Evolutionary conservation across 2,888 invertebrate genomes (phyloP).

Genomic region (Pristionchus japonicus): DNA sequence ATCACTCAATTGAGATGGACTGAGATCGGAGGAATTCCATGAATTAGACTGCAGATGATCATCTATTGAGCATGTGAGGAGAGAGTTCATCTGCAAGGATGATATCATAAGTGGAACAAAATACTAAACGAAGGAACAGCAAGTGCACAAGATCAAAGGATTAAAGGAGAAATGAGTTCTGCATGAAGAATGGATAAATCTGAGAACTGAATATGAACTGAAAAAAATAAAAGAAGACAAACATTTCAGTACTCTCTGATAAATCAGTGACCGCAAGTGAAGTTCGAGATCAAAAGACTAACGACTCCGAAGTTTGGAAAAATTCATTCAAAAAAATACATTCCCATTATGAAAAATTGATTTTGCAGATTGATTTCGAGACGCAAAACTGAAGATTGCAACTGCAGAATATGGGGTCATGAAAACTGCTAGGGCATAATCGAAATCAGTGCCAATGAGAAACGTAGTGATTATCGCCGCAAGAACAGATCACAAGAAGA

Average conservation of each 20-base stretch:
- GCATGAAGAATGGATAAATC: neutral
- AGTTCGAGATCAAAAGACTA: too few relatives aligned
- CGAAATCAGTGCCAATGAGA: neutral
- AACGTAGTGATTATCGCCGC: neutral
- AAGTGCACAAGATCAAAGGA: too few relatives aligned
- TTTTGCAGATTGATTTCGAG: too few relatives aligned
- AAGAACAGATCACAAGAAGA: neutral
- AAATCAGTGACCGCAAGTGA: too few relatives aligned
- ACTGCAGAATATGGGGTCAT: neutral
- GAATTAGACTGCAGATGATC: slow-evolving; percentile 16
- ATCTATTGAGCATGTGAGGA: slow-evolving; percentile 36
- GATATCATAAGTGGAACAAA: neutral
- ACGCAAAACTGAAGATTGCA: neutral
- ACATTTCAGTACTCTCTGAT: too few relatives aligned
- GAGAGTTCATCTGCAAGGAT: slow-evolving; percentile 22
- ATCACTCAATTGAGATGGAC: slow-evolving; percentile 40
- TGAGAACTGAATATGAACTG: neutral
- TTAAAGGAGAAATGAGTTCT: neutral
- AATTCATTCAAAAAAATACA: too few relatives aligned
- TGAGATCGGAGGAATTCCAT: slow-evolving; percentile 37
- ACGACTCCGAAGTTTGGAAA: too few relatives aligned
- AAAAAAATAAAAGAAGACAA: too few relatives aligned
- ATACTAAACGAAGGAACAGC: too few relatives aligned
- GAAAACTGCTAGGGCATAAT: neutral
- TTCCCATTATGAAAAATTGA: too few relatives aligned